Evolutionary conservation across 1,140 invertebrate species (phyloP).

Genomic region (Lasaia peninsularis): DNA sequence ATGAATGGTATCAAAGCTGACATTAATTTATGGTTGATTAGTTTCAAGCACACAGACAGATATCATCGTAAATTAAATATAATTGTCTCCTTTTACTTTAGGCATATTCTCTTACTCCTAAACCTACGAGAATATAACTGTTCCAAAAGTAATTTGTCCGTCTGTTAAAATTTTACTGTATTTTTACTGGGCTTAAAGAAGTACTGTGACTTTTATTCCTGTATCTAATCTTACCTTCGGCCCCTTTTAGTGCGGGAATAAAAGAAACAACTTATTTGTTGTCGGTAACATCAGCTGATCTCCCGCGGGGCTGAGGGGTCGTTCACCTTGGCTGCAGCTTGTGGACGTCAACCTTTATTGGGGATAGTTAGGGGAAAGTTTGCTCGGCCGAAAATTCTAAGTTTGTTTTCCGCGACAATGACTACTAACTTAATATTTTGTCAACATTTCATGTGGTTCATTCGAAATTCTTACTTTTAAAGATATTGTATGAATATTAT

Average conservation of each 20-base stretch:
- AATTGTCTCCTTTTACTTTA: too few species aligned
- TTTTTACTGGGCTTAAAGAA: background rate
- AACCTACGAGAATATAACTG: too few species aligned
- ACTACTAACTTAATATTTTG: background rate
- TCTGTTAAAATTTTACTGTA: background rate
- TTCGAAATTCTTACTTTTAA: too few species aligned
- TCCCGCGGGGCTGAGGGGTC: conserved; percentile 48
- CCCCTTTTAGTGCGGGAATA: conserved; percentile 38
- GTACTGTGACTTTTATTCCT: conserved; percentile 9
- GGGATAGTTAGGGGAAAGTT: conserved; percentile 32
- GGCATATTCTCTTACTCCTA: too few species aligned
- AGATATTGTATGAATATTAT: too few species aligned
- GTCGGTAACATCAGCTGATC: conserved; percentile 65
- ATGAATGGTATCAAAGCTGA: too few species aligned
- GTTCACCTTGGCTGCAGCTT: conserved; percentile 46
- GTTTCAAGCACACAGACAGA: too few species aligned
- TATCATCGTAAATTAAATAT: too few species aligned
- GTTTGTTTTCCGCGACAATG: conserved; percentile 2
- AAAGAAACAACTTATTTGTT: conserved; percentile 54
- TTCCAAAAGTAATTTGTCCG: too few species aligned
- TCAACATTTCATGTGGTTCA: background rate
- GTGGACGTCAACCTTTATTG: conserved; percentile 42
- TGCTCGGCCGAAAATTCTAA: background rate
- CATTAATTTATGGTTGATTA: too few species aligned
- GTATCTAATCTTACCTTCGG: conserved; percentile 18